These are phyloP conservation scores for Chionis minor DNA, from an alignment of 2,113 vertebrate genomes.

Conservation along the genomic window DNA sequence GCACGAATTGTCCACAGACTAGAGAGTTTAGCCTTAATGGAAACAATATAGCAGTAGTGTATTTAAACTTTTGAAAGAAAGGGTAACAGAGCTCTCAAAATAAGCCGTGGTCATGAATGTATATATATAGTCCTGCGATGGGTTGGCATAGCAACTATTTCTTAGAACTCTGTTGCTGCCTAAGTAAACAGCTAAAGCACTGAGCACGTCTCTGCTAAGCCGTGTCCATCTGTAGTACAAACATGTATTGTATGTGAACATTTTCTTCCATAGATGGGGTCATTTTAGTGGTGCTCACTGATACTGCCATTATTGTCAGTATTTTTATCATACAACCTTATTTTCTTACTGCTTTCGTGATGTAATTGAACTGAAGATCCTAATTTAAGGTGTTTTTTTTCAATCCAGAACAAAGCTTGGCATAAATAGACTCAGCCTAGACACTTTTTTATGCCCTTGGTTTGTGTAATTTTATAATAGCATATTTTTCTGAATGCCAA, in stretches of 20 bases:
- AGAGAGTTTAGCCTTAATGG: slow-evolving; percentile 21
- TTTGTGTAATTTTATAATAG: slow-evolving; percentile 10
- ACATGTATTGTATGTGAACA: neutral
- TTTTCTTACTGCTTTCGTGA: neutral
- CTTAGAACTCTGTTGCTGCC: slow-evolving; percentile 71
- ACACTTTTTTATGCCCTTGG: neutral
- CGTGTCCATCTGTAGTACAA: slow-evolving; percentile 57
- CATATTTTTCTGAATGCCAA: neutral
- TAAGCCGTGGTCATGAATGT: slow-evolving; percentile 70
- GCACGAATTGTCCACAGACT: neutral
- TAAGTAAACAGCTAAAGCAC: slow-evolving; percentile 75
- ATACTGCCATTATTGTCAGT: neutral
- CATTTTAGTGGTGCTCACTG: slow-evolving; percentile 28
- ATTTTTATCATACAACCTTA: neutral
- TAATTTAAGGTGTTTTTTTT: neutral
- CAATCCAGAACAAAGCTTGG: neutral
- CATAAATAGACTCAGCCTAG: neutral
- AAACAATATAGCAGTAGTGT: slow-evolving; percentile 18
- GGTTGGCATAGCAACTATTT: slow-evolving; percentile 81
- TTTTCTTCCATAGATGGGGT: slow-evolving; percentile 3
- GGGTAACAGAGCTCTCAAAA: slow-evolving; percentile 65
- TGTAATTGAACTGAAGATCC: neutral
- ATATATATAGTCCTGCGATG: slow-evolving; percentile 66
- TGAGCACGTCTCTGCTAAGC: slow-evolving; percentile 61
- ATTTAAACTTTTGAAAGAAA: slow-evolving; percentile 69